Conservation (phyloP, 2,113 vertebrate genomes). For the Myotis davidii region DNA sequence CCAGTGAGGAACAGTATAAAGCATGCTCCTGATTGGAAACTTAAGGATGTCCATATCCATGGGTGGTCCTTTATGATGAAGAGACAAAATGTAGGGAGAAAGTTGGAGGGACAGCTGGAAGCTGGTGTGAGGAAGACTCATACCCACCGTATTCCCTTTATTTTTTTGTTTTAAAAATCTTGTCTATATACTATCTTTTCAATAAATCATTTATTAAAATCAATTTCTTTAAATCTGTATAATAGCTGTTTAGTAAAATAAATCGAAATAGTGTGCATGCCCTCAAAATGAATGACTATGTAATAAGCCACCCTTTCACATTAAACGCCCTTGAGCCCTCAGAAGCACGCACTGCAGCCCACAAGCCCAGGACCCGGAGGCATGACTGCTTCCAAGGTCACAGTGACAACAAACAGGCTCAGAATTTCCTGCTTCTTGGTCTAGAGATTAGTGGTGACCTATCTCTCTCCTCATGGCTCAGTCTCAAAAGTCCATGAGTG, state of each 20-base stretch:
- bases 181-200: not conserved
- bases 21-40: not conserved
- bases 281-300: not conserved
- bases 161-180: not conserved
- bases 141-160: not conserved
- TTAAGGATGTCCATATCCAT: not conserved
- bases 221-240: not conserved
- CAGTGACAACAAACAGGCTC: not conserved
- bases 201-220: not conserved
- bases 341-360: accelerated
- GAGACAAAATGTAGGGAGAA: not conserved
- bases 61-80: not conserved
- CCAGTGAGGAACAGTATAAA: not conserved
- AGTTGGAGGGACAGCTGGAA: not conserved
- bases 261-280: not conserved
- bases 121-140: not conserved
- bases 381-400: not conserved
- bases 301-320: not conserved
- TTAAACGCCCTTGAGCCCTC: not conserved
- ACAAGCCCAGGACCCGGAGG: accelerated
- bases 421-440: not conserved
- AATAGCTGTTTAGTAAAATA: not conserved
- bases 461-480: not conserved
- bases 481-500: not conserved
- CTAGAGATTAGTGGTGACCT: not conserved